Evolutionary conservation across 2,888 invertebrate genomes (phyloP).

Genomic region (Zygogramma bicolorata): DNA sequence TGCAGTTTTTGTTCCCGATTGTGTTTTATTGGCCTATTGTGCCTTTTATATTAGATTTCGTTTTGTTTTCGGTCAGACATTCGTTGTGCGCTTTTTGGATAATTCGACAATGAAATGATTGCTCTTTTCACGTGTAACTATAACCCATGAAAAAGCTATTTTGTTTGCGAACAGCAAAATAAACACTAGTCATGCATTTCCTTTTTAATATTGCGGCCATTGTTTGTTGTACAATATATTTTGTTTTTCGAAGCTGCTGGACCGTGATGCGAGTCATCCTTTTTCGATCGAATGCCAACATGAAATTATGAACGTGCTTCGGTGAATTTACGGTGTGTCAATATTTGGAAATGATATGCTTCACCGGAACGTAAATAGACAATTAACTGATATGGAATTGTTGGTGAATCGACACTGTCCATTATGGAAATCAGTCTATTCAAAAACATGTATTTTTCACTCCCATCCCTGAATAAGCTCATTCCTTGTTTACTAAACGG

Average conservation of each 20-base stretch:
- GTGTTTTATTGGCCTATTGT: constrained; percentile 64
- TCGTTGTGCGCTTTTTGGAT: constrained; percentile 62
- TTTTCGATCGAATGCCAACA: not conserved
- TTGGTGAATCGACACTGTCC: no score
- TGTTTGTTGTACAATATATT: constrained; percentile 4
- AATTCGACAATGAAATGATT: constrained; percentile 62
- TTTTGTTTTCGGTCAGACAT: constrained; percentile 59
- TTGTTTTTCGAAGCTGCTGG: not conserved
- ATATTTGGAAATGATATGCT: not conserved
- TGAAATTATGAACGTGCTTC: not conserved
- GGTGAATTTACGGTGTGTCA: not conserved
- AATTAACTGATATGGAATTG: no score
- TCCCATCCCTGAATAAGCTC: no score
- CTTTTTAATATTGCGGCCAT: not conserved
- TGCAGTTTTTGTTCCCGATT: constrained; percentile 63
- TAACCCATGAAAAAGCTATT: constrained; percentile 42
- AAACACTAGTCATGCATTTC: constrained; percentile 22
- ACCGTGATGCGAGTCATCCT: not conserved
- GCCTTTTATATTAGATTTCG: constrained; percentile 64
- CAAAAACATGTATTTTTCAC: no score
- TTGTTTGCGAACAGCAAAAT: constrained; percentile 38
- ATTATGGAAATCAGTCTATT: no score
- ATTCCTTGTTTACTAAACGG: no score
- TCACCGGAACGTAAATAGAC: no score
- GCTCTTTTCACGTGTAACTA: constrained; percentile 51